Evolutionary conservation across 2,888 invertebrate genomes (phyloP).

Genomic region (Cotesia congregata): DNA sequence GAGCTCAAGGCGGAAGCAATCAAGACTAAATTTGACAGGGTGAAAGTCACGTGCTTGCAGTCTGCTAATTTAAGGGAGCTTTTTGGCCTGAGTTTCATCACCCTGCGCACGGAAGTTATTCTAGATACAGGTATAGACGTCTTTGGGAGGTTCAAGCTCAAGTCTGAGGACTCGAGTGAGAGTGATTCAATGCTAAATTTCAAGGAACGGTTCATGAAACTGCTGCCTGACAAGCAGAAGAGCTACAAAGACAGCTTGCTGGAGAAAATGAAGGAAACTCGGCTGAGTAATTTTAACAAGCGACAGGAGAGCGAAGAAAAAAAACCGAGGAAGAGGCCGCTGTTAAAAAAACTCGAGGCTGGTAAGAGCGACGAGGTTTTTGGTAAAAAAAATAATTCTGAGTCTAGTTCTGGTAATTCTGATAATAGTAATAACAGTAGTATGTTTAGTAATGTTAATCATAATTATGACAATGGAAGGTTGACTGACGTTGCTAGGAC

Average conservation of each 20-base stretch:
- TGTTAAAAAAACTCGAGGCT: constrained; percentile 58
- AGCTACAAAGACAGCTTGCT: constrained; percentile 58
- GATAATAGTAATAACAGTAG: not conserved
- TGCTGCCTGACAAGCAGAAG: constrained; percentile 48
- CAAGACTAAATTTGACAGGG: constrained; percentile 62
- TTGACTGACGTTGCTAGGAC: constrained; percentile 47
- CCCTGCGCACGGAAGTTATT: constrained; percentile 61
- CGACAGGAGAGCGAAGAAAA: constrained; percentile 52
- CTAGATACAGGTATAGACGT: constrained; percentile 60
- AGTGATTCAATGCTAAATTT: constrained; percentile 50
- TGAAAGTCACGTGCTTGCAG: constrained; percentile 67
- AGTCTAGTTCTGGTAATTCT: not conserved
- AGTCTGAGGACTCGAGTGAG: constrained; percentile 45
- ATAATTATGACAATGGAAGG: not conserved
- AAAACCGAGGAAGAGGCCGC: constrained; percentile 54
- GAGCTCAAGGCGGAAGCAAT: constrained; percentile 61
- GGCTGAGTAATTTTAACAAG: constrained; percentile 54
- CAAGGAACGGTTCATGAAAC: constrained; percentile 58
- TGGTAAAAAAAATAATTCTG: constrained; percentile 33
- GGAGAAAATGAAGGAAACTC: constrained; percentile 54
- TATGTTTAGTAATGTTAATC: too few species aligned
- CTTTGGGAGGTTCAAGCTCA: constrained; percentile 65
- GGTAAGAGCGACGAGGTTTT: constrained; percentile 55
- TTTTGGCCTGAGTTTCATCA: constrained; percentile 62
- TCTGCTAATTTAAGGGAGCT: constrained; percentile 63